Conservation (phyloP, 2,888 invertebrate species). For the Pseudococcus jackbeardsleyi region DNA sequence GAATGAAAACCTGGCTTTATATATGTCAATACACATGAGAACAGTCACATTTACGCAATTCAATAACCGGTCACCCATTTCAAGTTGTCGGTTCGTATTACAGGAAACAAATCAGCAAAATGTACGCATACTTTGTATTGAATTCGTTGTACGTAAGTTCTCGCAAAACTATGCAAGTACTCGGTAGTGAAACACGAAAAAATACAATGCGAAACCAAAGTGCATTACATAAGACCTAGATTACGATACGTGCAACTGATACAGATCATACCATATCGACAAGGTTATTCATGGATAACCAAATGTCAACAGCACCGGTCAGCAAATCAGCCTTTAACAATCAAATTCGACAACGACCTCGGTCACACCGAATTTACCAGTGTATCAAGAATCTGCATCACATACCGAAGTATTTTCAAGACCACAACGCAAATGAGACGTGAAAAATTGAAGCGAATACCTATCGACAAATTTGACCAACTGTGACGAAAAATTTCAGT, state of each 20-base stretch:
- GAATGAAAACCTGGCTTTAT: background rate
- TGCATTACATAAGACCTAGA: background rate
- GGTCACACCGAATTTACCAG: background rate
- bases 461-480: background rate
- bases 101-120: conserved; percentile 25
- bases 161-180: background rate
- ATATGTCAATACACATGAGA: background rate
- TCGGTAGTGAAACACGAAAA: background rate
- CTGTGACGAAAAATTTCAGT: background rate
- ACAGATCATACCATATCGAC: background rate
- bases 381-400: background rate
- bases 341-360: conserved; percentile 1
- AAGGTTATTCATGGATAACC: background rate
- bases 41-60: background rate
- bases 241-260: conserved; percentile 9
- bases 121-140: background rate
- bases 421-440: background rate
- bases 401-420: too few species aligned
- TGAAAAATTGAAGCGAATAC: background rate
- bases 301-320: conserved; percentile 16
- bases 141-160: background rate
- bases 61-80: background rate
- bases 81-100: conserved; percentile 5
- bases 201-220: background rate
- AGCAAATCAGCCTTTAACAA: background rate